Evolutionary conservation across 2,888 invertebrate species (phyloP), one percentile per base, ranked within the genome.

Genomic region (Hypomecis punctinalis): DNA sequence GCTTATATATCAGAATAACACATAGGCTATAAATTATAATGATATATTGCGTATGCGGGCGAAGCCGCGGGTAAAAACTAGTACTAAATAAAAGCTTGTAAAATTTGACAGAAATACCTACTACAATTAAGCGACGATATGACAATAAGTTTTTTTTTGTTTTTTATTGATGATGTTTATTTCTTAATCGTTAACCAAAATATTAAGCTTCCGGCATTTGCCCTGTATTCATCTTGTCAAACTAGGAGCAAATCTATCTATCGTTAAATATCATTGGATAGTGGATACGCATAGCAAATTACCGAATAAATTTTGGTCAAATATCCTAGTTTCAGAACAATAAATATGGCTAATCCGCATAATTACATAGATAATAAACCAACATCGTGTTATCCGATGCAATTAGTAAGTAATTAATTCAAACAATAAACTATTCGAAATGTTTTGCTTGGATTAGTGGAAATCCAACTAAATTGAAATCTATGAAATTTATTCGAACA

Each of bases 391-490:
- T 54, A 54, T 11, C 45, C 6, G 33, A 55, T 36, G 36, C 7
- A 42, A 47, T 61, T 54, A 54, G 36, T 33, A 35, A 47, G 42
- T 48, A 48, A 53, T 60, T 60, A 48, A 61, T 61, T 54, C 9
- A 42, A 48, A 43, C 54, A 23, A 55, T 55, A 36, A 61, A 61
- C 45, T 47, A 23, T 6, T 42, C 36, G 9, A 5, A 55, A 55
- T 45, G 37, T n/a, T 54, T 54, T 35, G n/a, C 36, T 46, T 37
- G 46, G 37, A 46, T 46, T 56, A 37, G 36, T 36, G 6, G 11
- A 33, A 42, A 39, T 33, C 11, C 5, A 9, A 36, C 0, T 9
- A 8, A 54, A 40, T 52, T 9, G 39, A 8, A 52, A 8, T 23
- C 11, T 36, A 52, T 23, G 37, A 8, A 43, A 39, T 13, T 52